Percentiles rank a stretch among this genome's conserved stretches.
phyloP scores from a whole-genome alignment of 2,797 vertebrate genomes.

The Linurgus olivaceus region DNA sequence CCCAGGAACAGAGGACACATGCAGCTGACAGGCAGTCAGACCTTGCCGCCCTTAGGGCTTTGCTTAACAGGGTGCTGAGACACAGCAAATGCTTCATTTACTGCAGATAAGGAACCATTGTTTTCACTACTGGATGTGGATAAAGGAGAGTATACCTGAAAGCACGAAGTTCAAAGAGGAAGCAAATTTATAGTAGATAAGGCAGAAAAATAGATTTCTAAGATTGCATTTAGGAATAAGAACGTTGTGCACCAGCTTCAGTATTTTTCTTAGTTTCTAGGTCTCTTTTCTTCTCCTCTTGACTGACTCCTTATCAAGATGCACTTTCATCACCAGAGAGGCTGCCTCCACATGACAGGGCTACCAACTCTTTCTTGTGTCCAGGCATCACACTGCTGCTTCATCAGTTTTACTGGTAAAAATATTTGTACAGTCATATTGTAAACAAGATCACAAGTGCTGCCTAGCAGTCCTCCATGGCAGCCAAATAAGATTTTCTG shows the following conservation, averaged over 20 bases:
- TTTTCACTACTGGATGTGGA: background rate
- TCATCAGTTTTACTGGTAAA: background rate
- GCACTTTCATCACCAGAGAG: background rate
- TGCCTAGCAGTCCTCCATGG: background rate
- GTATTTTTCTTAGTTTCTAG: background rate
- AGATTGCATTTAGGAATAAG: background rate
- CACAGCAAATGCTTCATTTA: background rate
- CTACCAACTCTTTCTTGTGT: background rate
- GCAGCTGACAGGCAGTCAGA: background rate
- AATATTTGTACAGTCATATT: background rate
- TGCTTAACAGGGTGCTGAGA: background rate
- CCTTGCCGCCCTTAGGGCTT: fast-evolving
- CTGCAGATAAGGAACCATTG: background rate
- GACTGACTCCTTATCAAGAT: background rate
- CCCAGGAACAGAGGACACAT: fast-evolving
- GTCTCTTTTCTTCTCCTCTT: background rate
- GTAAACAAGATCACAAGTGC: background rate
- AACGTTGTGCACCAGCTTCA: background rate
- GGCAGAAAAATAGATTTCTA: background rate
- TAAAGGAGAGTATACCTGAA: background rate
- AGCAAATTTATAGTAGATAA: background rate
- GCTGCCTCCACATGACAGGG: background rate
- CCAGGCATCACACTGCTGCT: background rate
- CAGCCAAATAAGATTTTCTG: background rate
- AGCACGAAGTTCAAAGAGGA: background rate